phyloP scores from a whole-genome alignment of 2,797 vertebrate genomes.

The Agapornis canus region DNA sequence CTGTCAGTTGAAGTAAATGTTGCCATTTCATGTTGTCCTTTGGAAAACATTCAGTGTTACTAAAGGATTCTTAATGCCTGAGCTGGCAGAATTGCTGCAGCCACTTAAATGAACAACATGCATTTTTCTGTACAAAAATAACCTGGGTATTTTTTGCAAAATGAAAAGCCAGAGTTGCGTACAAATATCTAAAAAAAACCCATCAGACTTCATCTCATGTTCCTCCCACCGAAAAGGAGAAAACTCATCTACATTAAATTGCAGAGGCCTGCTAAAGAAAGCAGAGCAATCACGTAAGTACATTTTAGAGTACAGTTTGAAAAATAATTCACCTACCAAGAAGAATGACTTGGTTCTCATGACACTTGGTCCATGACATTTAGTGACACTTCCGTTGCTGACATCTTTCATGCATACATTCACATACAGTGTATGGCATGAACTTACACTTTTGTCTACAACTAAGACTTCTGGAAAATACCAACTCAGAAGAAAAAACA shows the following conservation, averaged over 20 bases:
- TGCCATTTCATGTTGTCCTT: background rate
- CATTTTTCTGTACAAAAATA: constrained; percentile 35
- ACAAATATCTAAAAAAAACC: constrained; percentile 31
- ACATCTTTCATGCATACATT: background rate
- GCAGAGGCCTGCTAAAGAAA: constrained; percentile 26
- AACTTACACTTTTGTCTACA: background rate
- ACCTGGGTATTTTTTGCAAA: background rate
- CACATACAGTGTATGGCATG: background rate
- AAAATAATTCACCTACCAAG: background rate
- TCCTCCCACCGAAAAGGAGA: background rate
- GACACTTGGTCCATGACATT: background rate
- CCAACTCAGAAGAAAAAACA: background rate
- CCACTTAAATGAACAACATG: constrained; percentile 10
- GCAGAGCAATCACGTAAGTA: background rate
- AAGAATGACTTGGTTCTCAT: background rate
- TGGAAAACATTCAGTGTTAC: background rate
- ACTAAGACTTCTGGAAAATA: background rate
- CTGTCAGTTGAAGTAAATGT: background rate
- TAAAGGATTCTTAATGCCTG: constrained; percentile 29
- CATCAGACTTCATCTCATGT: background rate
- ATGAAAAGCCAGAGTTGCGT: background rate
- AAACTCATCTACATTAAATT: constrained; percentile 45
- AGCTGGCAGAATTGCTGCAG: constrained; percentile 30
- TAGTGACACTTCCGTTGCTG: background rate
- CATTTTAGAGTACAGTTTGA: constrained; percentile 6